Evolutionary conservation across 2,888 invertebrate genomes (phyloP).

Genomic region (Phragmatobia fuliginosa): DNA sequence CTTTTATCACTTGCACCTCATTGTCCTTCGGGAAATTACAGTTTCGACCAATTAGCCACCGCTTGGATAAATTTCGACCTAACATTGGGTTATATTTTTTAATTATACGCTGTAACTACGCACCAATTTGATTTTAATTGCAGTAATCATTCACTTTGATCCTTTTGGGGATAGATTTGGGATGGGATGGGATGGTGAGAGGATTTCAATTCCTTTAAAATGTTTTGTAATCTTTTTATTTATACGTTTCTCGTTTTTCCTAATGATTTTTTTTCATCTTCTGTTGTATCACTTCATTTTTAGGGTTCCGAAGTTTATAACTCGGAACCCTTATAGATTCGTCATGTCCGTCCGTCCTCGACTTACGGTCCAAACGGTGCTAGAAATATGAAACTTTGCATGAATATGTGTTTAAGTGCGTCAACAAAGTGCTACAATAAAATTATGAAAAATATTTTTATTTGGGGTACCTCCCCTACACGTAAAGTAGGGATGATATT

Average conservation of each 20-base stretch:
- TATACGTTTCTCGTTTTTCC: not conserved
- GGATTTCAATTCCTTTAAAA: conserved; percentile 11
- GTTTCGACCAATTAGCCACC: conserved; percentile 78
- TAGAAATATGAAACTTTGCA: too few relatives aligned
- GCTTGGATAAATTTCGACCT: conserved; percentile 74
- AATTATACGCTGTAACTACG: conserved; percentile 66
- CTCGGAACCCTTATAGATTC: too few relatives aligned
- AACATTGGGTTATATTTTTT: conserved; percentile 75
- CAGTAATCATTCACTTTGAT: conserved; percentile 56
- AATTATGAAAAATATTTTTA: too few relatives aligned
- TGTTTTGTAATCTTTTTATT: not conserved
- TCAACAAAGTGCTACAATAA: too few relatives aligned
- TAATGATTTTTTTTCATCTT: not conserved
- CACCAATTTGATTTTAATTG: conserved; percentile 67
- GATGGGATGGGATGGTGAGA: conserved; percentile 14
- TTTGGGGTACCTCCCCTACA: too few relatives aligned
- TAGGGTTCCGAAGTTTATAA: too few relatives aligned
- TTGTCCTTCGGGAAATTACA: conserved; percentile 81
- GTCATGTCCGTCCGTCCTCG: too few relatives aligned
- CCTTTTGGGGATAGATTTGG: conserved; percentile 42
- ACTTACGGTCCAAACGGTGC: too few relatives aligned
- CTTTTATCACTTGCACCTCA: conserved; percentile 42
- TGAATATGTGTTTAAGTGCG: too few relatives aligned
- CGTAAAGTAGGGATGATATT: too few relatives aligned
- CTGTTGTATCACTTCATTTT: not conserved